Conservation (phyloP, 2,888 invertebrate genomes). For the Nasonovia ribisnigri region DNA sequence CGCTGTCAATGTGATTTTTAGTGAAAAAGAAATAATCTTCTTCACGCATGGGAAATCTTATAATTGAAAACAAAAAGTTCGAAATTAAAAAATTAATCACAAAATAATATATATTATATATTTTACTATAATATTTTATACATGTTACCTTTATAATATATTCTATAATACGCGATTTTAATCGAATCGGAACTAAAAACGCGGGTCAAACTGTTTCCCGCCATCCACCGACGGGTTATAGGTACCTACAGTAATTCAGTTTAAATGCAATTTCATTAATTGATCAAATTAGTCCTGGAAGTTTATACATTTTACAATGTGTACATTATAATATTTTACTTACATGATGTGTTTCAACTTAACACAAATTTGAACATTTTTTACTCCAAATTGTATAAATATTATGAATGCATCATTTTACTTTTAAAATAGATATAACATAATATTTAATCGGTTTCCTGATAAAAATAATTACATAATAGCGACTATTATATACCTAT, state of each 20-base stretch:
- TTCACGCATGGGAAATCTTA: not conserved
- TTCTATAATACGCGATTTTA: not conserved
- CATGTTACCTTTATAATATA: not conserved
- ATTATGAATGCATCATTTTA: not conserved
- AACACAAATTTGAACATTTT: not conserved
- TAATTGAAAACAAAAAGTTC: not conserved
- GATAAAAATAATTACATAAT: not conserved
- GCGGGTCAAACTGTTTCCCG: not conserved
- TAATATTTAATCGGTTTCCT: not conserved
- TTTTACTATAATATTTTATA: not conserved
- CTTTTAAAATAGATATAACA: not conserved
- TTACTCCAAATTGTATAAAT: not conserved
- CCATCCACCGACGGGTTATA: not conserved
- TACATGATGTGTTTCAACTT: not conserved
- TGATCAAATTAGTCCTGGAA: not conserved
- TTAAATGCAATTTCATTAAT: not conserved
- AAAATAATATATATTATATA: not conserved
- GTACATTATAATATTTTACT: not conserved
- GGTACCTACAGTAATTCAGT: not conserved
- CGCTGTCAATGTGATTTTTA: conserved; percentile 8
- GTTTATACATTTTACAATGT: not conserved
- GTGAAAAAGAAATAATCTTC: not conserved
- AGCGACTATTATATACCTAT: not conserved
- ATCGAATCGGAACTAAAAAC: not conserved
- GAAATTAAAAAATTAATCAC: not conserved